Evolutionary conservation across 1,140 invertebrate genomes (phyloP).

Genomic region (Plectrocnemia conspersa): DNA sequence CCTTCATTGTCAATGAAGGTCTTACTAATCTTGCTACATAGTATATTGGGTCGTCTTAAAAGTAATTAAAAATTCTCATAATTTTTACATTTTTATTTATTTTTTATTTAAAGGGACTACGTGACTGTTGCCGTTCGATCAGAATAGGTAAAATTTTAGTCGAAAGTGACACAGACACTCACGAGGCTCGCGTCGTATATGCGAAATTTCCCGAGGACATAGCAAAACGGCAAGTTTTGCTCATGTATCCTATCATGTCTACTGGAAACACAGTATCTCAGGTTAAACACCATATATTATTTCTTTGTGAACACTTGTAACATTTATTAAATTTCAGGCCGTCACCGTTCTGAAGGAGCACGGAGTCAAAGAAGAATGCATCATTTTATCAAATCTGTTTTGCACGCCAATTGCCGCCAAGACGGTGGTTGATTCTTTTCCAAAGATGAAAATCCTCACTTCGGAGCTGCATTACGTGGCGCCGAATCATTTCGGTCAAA

Average conservation of each 20-base stretch:
- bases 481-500: slow-evolving; percentile 97
- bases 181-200: slow-evolving; percentile 95
- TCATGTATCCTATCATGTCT: slow-evolving; percentile 98
- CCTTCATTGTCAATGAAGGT: no score
- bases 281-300: slow-evolving; percentile 36
- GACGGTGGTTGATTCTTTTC: slow-evolving; percentile 81
- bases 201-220: slow-evolving; percentile 97
- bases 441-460: slow-evolving; percentile 90
- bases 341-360: slow-evolving; percentile 92
- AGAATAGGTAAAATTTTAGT: slow-evolving; percentile 96
- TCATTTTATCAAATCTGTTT: slow-evolving; percentile 94
- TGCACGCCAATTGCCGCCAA: slow-evolving; percentile 88
- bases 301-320: background rate
- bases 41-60: background rate
- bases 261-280: slow-evolving; percentile 89
- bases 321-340: slow-evolving; percentile 60
- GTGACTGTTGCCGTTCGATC: slow-evolving; percentile 97
- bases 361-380: slow-evolving; percentile 86
- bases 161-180: slow-evolving; percentile 93
- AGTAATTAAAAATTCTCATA: slow-evolving; percentile 19
- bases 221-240: slow-evolving; percentile 78
- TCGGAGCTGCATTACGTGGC: slow-evolving; percentile 93
- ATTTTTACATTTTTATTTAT: slow-evolving; percentile 17
- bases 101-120: slow-evolving; percentile 63
- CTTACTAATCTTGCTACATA: no score